These are phyloP conservation scores for Charanyca ferruginea DNA, from an alignment of 2,888 invertebrate species.

Conservation along the genomic window DNA sequence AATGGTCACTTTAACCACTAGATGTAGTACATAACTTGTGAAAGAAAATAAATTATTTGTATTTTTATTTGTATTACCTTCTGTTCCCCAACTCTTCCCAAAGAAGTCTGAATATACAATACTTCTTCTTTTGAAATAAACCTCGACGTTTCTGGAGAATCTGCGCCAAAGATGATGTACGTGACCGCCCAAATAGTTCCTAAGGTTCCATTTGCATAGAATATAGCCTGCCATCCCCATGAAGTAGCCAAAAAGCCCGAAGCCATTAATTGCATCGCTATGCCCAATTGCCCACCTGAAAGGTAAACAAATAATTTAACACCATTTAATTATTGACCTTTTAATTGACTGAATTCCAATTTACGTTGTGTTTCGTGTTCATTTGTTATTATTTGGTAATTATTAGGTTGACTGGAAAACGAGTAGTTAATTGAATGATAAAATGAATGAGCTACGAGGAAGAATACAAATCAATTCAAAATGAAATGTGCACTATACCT, in stretches of 20 bases:
- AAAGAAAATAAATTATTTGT: too few relatives aligned
- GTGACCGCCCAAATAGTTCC: conserved; percentile 92
- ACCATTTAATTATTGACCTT: conserved; percentile 2
- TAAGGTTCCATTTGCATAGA: conserved; percentile 93
- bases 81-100: conserved; percentile 81
- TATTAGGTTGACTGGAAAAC: conserved; percentile 16
- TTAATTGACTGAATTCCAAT: conserved; percentile 26
- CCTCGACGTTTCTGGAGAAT: conserved; percentile 92
- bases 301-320: conserved; percentile 34
- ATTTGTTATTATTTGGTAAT: conserved; percentile 21
- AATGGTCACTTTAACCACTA: too few relatives aligned
- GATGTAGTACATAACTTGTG: too few relatives aligned
- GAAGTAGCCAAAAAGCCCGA: conserved; percentile 93
- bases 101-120: conserved; percentile 92
- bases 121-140: conserved; percentile 92
- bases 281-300: conserved; percentile 94
- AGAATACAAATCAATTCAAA: background rate
- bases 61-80: conserved; percentile 78
- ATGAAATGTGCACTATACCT: too few relatives aligned
- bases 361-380: conserved; percentile 25
- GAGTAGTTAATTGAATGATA: conserved; percentile 29
- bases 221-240: conserved; percentile 95
- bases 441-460: background rate
- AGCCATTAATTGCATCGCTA: conserved; percentile 93
- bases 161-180: conserved; percentile 92